Percentiles rank a stretch among this genome's conserved stretches.
Conservation (phyloP, 2,888 invertebrate genomes). For the Alcis repandata region DNA sequence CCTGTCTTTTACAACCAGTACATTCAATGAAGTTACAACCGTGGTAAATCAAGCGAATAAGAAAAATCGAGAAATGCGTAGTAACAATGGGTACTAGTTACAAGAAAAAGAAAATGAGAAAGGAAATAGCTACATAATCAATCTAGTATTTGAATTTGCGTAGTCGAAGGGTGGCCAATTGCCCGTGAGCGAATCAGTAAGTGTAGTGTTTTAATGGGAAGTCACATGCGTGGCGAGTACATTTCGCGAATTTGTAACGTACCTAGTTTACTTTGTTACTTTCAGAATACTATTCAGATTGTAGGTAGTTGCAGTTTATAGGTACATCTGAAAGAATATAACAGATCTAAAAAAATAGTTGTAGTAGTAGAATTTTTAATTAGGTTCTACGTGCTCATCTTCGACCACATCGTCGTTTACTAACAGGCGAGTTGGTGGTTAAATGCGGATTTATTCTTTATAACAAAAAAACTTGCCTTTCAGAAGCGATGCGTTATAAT, state of each 20-base stretch:
- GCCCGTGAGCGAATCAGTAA: constrained; percentile 8
- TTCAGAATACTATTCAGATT: too few relatives aligned
- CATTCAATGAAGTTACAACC: constrained; percentile 50
- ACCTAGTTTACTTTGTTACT: too few relatives aligned
- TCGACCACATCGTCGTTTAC: too few relatives aligned
- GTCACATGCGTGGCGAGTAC: not conserved
- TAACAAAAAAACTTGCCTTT: too few relatives aligned
- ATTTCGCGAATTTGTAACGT: not conserved
- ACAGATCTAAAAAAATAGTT: too few relatives aligned
- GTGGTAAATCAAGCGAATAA: constrained; percentile 46
- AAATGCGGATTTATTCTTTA: too few relatives aligned
- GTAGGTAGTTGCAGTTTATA: too few relatives aligned
- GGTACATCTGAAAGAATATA: too few relatives aligned
- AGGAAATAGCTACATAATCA: constrained; percentile 17
- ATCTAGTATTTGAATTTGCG: constrained; percentile 7
- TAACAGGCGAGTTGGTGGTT: too few relatives aligned
- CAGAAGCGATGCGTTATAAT: too few relatives aligned
- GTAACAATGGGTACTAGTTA: constrained; percentile 9
- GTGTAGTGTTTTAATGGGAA: not conserved
- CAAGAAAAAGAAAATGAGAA: constrained; percentile 14
- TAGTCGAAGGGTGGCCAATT: constrained; percentile 9
- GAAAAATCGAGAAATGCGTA: constrained; percentile 11
- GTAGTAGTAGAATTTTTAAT: too few relatives aligned
- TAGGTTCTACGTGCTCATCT: too few relatives aligned
- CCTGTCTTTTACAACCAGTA: constrained; percentile 43